A percentile compares a stretch with the other conserved stretches of the same genome.
Evolutionary conservation across 2,888 invertebrate genomes (phyloP).

Genomic region (Drosophila austrosaltans): DNA sequence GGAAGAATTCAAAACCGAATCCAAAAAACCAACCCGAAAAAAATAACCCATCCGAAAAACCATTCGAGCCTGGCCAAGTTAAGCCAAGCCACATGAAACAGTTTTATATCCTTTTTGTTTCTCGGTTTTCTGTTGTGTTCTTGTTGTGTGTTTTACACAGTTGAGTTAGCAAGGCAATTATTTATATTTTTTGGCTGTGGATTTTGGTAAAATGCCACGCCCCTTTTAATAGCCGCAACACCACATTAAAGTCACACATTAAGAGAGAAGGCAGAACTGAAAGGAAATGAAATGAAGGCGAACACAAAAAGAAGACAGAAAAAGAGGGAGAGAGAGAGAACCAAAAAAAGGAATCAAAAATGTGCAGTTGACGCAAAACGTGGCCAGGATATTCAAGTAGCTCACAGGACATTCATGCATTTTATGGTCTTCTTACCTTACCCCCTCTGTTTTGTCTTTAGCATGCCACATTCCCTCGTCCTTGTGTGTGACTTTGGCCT

Average conservation of each 20-base stretch:
- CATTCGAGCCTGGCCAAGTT: slow-evolving; percentile 50
- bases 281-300: slow-evolving; percentile 2
- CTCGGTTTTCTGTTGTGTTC: not conserved
- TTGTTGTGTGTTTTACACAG: slow-evolving; percentile 58
- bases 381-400: slow-evolving; percentile 45
- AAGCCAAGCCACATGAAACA: slow-evolving; percentile 50
- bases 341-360: slow-evolving; percentile 38
- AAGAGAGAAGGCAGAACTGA: slow-evolving; percentile 18
- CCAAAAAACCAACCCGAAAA: not conserved
- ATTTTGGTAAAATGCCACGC: slow-evolving; percentile 14
- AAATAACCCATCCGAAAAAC: not conserved
- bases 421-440: slow-evolving; percentile 57
- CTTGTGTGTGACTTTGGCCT: slow-evolving; percentile 65
- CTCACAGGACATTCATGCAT: slow-evolving; percentile 56
- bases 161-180: slow-evolving; percentile 80
- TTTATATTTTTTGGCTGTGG: slow-evolving; percentile 67
- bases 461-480: not conserved
- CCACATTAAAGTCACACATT: slow-evolving; percentile 57
- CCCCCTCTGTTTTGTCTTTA: not conserved
- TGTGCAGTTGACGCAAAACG: slow-evolving; percentile 45
- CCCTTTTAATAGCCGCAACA: slow-evolving; percentile 18
- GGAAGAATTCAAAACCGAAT: slow-evolving; percentile 43
- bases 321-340: not conserved
- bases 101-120: slow-evolving; percentile 33
- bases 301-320: no score